Evolutionary conservation across 2,797 vertebrate genomes (phyloP).

Genomic region (Sparidentex hasta): DNA sequence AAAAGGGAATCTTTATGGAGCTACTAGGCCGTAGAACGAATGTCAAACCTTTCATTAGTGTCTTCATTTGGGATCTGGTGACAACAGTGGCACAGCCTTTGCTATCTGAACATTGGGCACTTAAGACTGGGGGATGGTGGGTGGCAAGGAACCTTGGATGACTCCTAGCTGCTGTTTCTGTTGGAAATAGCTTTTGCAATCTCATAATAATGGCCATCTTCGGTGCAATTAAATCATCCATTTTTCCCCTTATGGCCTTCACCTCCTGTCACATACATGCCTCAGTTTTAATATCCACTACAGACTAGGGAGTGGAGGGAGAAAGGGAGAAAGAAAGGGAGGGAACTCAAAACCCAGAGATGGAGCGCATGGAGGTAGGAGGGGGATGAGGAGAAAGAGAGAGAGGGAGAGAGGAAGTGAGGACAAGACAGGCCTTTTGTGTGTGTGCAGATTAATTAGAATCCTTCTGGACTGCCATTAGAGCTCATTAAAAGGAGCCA

Average conservation of each 20-base stretch:
- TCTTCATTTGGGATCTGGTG: constrained; percentile 80
- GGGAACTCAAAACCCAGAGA: constrained; percentile 26
- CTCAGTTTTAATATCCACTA: constrained; percentile 73
- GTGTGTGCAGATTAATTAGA: constrained; percentile 84
- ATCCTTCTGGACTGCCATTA: constrained; percentile 86
- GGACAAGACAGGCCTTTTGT: constrained; percentile 73
- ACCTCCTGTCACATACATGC: constrained; percentile 81
- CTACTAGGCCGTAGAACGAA: constrained; percentile 61
- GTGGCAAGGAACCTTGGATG: constrained; percentile 58
- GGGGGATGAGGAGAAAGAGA: constrained; percentile 9
- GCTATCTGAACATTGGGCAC: constrained; percentile 75
- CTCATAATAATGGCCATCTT: constrained; percentile 85
- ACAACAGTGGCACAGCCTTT: constrained; percentile 82
- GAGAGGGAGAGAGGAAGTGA: constrained; percentile 19
- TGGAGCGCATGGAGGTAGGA: constrained; percentile 6
- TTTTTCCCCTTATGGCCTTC: constrained; percentile 73
- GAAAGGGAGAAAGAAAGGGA: constrained; percentile 6
- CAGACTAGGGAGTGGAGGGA: constrained; percentile 10
- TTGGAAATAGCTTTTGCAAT: constrained; percentile 83
- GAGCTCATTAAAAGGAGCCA: constrained; percentile 85
- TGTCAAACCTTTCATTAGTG: constrained; percentile 83
- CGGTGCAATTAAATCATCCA: constrained; percentile 86
- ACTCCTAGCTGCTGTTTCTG: constrained; percentile 73
- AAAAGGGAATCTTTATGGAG: constrained; percentile 65
- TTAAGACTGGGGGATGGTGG: constrained; percentile 66